Percentiles rank a stretch among this genome's conserved stretches.
Conservation (phyloP, 2,113 vertebrate species). For the Solenodon paradoxus region DNA sequence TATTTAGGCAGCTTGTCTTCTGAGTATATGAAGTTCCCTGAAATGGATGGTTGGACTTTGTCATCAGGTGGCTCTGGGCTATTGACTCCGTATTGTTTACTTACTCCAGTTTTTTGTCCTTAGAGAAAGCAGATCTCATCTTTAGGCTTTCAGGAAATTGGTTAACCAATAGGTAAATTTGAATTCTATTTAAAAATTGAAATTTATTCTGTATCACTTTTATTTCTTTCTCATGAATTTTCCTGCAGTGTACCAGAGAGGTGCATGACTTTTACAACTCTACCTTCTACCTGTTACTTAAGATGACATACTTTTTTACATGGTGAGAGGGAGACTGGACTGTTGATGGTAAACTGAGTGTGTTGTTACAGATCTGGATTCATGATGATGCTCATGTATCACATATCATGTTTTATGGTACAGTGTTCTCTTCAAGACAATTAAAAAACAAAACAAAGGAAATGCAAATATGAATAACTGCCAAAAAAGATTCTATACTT, state of each 20-base stretch:
- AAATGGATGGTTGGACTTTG: background rate
- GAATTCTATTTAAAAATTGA: background rate
- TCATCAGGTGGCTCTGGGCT: background rate
- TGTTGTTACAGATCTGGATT: too few relatives aligned
- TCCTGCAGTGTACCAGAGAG: background rate
- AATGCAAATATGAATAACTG: too few relatives aligned
- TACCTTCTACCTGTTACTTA: background rate
- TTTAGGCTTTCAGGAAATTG: background rate
- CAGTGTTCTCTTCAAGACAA: too few relatives aligned
- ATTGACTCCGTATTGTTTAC: background rate
- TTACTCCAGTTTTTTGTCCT: background rate
- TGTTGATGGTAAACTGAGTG: too few relatives aligned
- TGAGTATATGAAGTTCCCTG: background rate
- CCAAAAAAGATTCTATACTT: too few relatives aligned
- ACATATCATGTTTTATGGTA: too few relatives aligned
- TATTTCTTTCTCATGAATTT: background rate
- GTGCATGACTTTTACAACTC: background rate
- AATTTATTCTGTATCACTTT: background rate
- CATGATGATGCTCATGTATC: too few relatives aligned
- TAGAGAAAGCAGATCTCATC: background rate
- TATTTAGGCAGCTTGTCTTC: background rate
- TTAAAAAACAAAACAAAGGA: too few relatives aligned
- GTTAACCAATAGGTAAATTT: background rate
- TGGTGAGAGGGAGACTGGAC: too few relatives aligned
- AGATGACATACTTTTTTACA: background rate